A percentile compares a stretch with the other conserved stretches of the same genome.
Conservation (phyloP, 2,888 invertebrate species). For the Asteroscopus sphinx region DNA sequence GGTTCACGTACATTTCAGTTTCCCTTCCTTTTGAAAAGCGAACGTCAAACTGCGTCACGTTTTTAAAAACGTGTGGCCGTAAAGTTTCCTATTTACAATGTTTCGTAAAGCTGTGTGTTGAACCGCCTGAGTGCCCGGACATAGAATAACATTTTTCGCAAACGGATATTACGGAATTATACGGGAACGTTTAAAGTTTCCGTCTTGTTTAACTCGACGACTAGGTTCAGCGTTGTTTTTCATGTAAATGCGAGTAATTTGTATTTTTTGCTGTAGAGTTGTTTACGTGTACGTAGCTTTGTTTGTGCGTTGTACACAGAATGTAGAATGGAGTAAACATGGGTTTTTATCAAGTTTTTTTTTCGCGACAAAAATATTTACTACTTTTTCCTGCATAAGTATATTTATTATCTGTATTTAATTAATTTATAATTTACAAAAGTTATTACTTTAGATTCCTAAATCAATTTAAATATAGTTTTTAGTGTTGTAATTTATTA, state of each 20-base stretch:
- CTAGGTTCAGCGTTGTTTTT: constrained; percentile 39
- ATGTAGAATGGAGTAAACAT: no score
- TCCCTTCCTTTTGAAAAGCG: constrained; percentile 32
- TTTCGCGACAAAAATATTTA: no score
- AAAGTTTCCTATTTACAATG: constrained; percentile 37
- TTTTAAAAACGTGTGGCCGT: constrained; percentile 17
- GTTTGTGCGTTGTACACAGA: constrained; percentile 24
- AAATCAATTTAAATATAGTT: neutral
- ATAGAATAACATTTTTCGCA: constrained; percentile 54
- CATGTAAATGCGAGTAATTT: constrained; percentile 48
- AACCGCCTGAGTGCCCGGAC: constrained; percentile 37
- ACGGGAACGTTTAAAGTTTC: constrained; percentile 63
- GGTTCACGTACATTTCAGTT: constrained; percentile 12
- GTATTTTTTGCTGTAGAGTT: constrained; percentile 32
- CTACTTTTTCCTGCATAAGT: no score
- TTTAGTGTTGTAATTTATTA: constrained; percentile 13
- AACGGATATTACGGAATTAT: constrained; percentile 69
- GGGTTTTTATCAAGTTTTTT: no score
- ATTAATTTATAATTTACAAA: no score
- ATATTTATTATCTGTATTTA: no score
- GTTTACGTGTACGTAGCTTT: constrained; percentile 29
- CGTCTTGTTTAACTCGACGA: constrained; percentile 63
- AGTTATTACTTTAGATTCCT: no score
- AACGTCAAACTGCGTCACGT: constrained; percentile 25
- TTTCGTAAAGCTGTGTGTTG: constrained; percentile 51